Percentiles rank a stretch among this genome's conserved stretches.
phyloP scores from a whole-genome alignment of 2,113 vertebrate genomes.

The Psophia crepitans region DNA sequence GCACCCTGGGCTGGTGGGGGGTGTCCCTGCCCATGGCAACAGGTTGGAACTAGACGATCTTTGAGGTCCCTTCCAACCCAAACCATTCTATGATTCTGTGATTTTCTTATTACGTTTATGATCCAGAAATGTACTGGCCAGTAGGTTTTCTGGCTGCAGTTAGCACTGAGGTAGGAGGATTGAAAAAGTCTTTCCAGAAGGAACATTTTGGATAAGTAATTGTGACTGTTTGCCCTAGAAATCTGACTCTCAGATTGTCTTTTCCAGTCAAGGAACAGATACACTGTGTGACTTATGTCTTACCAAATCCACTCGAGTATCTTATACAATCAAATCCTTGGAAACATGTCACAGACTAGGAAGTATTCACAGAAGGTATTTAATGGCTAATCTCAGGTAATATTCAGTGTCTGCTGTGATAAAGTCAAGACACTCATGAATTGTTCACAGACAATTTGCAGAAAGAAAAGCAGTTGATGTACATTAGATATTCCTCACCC shows the following conservation, averaged over 20 bases:
- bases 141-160: background rate
- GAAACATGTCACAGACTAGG: background rate
- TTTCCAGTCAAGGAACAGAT: background rate
- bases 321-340: background rate
- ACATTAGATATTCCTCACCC: background rate
- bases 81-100: too few species aligned
- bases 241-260: background rate
- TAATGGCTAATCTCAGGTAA: background rate
- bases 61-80: too few species aligned
- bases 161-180: background rate
- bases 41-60: too few species aligned
- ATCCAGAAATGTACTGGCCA: background rate
- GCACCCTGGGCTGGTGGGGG: too few species aligned
- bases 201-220: background rate
- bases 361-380: background rate
- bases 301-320: background rate
- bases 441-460: background rate
- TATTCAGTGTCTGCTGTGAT: background rate
- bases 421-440: background rate
- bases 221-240: background rate
- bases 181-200: conserved; percentile 16
- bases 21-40: too few species aligned
- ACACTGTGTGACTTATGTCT: background rate
- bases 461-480: background rate
- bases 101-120: conserved; percentile 1